Conservation (phyloP, 2,888 invertebrate species). For the Caenorhabditis virilis region DNA sequence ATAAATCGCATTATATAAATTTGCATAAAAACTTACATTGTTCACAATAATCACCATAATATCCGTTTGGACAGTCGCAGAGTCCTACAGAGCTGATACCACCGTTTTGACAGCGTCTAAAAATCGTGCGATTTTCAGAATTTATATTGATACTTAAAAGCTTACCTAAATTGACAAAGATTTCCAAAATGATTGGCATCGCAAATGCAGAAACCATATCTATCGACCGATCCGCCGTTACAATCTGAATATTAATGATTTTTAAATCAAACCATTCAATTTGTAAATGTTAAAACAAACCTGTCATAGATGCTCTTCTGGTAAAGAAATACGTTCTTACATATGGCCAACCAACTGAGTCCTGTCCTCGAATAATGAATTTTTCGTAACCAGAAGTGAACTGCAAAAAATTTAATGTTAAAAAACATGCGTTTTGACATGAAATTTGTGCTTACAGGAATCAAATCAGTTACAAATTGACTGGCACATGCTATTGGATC, state of each 20-base stretch:
- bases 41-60: slow-evolving; percentile 45
- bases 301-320: slow-evolving; percentile 4
- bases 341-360: slow-evolving; percentile 17
- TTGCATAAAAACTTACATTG: slow-evolving; percentile 17
- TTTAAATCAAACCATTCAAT: too few relatives aligned
- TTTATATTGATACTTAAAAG: too few relatives aligned
- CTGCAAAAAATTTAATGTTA: too few relatives aligned
- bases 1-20: too few relatives aligned
- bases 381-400: slow-evolving; percentile 28
- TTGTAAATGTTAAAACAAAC: background rate
- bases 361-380: slow-evolving; percentile 37
- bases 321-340: slow-evolving; percentile 44
- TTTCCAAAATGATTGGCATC: slow-evolving; percentile 20
- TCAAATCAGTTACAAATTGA: slow-evolving; percentile 36
- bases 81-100: slow-evolving; percentile 35
- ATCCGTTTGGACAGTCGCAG: slow-evolving; percentile 47
- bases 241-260: slow-evolving; percentile 29
- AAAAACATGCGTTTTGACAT: too few relatives aligned
- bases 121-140: too few relatives aligned
- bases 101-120: slow-evolving; percentile 39
- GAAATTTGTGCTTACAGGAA: too few relatives aligned
- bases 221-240: slow-evolving; percentile 21
- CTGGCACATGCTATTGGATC: slow-evolving; percentile 41
- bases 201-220: slow-evolving; percentile 29
- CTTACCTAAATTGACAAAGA: slow-evolving; percentile 14